Base-by-base conservation (phyloP, 2,888 invertebrate species). In the Ametastegia equiseti region DNA sequence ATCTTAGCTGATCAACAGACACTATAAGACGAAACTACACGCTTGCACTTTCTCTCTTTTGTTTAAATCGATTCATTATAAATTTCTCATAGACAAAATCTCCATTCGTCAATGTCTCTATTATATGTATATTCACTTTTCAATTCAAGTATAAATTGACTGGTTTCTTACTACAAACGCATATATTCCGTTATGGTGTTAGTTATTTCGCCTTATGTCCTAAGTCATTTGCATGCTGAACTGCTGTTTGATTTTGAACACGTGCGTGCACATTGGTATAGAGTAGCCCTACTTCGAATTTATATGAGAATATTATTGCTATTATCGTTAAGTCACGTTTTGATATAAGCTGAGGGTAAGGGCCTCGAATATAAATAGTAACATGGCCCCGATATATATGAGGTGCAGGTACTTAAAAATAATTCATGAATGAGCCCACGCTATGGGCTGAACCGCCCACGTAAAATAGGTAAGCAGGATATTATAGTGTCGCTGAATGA, bases 381-480 rank as follows among this genome's bases (percentile, higher is more conserved):
- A 84, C 84, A 83, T 82, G 83, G 82, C 65, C 71, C 77, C 84
- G 85, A 85, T 87, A n/a, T n/a, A n/a, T n/a, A 83, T 54, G 19
- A 78, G 45, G 15, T 27, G 57, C 60, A 78, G 57, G 78, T 78
- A 81, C 63, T 75, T 77, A 63, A 84, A 86, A 84, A 75, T 82
- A 79, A 83, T 82, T 82, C 50, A 80, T 84, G 83, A 86, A 84
- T 84, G 84, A 83, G 83, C 83, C 83, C 82, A 84, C 69, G 81
- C 81, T 39, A 67, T 67, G 60, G 27, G 81, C 39, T 73, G n/a
- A n/a, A 36, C 60, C 81, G 27, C 81, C 81, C 73, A 81, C 81
- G 75, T 75, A 33, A 63, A 81, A 81, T 75, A 60, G 78, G 78
- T 42, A 75, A 75, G 42, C 47, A 77, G 60, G 50, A 42, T 60